phyloP scores from a whole-genome alignment of 2,797 vertebrate species.

The Pogonophryne albipinna region DNA sequence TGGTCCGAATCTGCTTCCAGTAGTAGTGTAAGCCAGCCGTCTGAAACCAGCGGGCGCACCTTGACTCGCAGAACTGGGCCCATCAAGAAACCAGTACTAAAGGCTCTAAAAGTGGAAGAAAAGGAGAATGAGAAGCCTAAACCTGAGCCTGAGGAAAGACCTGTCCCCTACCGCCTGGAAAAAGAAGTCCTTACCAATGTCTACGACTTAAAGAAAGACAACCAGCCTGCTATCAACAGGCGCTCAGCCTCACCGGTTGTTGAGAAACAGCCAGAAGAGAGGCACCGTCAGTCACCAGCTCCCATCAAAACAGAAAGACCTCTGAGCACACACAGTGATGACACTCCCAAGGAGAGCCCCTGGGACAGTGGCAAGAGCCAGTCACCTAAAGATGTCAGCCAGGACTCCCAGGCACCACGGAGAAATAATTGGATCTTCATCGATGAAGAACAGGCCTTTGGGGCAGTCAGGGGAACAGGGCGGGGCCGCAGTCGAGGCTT shows the following conservation, averaged over 20 bases:
- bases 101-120: constrained; percentile 97
- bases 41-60: constrained; percentile 87
- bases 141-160: constrained; percentile 89
- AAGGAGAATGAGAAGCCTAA: constrained; percentile 97
- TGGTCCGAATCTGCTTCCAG: constrained; percentile 86
- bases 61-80: constrained; percentile 92
- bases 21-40: constrained; percentile 81
- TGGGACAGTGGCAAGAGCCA: constrained; percentile 86
- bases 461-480: constrained; percentile 87
- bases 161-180: constrained; percentile 86
- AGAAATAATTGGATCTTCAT: constrained; percentile 99
- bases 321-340: constrained; percentile 76
- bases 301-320: constrained; percentile 82
- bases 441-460: constrained; percentile 97
- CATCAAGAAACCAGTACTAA: constrained; percentile 97
- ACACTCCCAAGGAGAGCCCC: constrained; percentile 82
- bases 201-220: constrained; percentile 88
- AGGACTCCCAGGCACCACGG: constrained; percentile 87
- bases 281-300: constrained; percentile 71
- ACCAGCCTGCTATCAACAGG: constrained; percentile 76
- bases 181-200: constrained; percentile 88
- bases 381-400: constrained; percentile 75
- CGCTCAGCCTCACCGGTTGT: constrained; percentile 81
- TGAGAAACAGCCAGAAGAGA: constrained; percentile 83
- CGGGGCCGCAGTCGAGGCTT: constrained; percentile 92